Evolutionary conservation across 1,140 invertebrate genomes (phyloP).

Genomic region (Drosophila pectinifera): DNA sequence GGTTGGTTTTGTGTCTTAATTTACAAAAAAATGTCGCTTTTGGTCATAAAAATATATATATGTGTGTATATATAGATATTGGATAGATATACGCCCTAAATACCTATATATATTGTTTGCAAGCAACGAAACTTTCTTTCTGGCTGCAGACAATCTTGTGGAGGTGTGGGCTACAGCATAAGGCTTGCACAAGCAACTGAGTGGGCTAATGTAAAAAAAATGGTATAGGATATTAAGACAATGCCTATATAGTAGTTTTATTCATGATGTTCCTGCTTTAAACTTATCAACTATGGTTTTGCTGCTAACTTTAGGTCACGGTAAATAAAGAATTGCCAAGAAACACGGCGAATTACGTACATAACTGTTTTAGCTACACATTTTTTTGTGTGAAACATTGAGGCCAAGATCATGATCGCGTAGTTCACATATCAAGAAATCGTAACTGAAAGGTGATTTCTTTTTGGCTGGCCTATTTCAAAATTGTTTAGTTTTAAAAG

Average conservation of each 20-base stretch:
- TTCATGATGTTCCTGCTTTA: neutral
- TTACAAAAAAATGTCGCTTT: slow-evolving; percentile 49
- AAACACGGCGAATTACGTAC: neutral
- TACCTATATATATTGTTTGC: neutral
- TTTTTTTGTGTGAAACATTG: too few relatives aligned
- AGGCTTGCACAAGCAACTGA: too few relatives aligned
- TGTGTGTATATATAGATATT: slow-evolving; percentile 16
- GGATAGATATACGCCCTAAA: slow-evolving; percentile 4
- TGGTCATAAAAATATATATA: slow-evolving; percentile 48
- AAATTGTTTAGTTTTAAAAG: too few relatives aligned
- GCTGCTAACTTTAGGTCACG: neutral
- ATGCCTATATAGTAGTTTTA: slow-evolving; percentile 2
- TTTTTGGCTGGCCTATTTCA: too few relatives aligned
- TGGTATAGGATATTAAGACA: neutral
- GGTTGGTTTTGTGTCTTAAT: slow-evolving; percentile 25
- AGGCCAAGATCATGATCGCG: too few relatives aligned
- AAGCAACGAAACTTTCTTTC: neutral
- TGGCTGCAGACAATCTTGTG: slow-evolving; percentile 4
- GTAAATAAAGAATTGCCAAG: neutral
- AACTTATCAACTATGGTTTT: slow-evolving; percentile 9
- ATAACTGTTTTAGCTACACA: too few relatives aligned
- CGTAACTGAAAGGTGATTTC: too few relatives aligned
- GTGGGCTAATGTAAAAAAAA: neutral
- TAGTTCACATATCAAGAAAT: too few relatives aligned
- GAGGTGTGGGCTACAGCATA: neutral